Base-by-base conservation (phyloP, 1,140 invertebrate species). In the Bombus sylvicola region DNA sequence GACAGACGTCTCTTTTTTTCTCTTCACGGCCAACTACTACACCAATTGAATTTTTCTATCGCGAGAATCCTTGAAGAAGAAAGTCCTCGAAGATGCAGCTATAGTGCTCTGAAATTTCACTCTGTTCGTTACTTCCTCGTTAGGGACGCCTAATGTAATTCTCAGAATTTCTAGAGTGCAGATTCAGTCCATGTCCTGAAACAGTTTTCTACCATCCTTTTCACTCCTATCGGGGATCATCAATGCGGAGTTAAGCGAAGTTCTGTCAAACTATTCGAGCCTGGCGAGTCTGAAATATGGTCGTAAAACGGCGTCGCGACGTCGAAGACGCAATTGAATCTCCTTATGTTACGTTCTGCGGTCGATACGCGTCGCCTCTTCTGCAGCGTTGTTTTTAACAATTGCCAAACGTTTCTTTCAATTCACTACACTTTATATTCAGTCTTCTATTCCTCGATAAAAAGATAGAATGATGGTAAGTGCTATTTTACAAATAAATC, bases 91-190 rank as follows among this genome's bases (percentile, higher is more conserved):
- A 53, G 41, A 53, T 18, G n/a, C 15, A 66, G 39, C 43, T 62
- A 53, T 68, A 31, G 81, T 10, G 73, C 74, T 69, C 76, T 72
- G 39, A 62, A 85, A 39, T 85, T 85, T 85, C 83, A 64, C 83
- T 79, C 47, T 39, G 66, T 85, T 85, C 83, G 57, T 85, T 84
- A 80, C 75, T 78, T 79, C n/a, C 75, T 84, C 82, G 82, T 84
- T 84, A 84, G 66, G 68, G 25, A 72, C 6, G 82, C 83, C 62
- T 62, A 77, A 85, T 79, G 37, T 47, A 85, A 85, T 85, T 84
- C 53, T 39, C 47, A 39, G 64, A 84, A 84, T 84, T 53, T 59
- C 66, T 53, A 66, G 75, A 71, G n/a, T 31, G n/a, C 39, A 41
- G 31, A 37, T 47, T 15, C 69, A 2, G 39, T 22, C 9, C 4